Evolutionary conservation across 1,140 invertebrate genomes (phyloP).

Genomic region (Propsilocerus akamusi): DNA sequence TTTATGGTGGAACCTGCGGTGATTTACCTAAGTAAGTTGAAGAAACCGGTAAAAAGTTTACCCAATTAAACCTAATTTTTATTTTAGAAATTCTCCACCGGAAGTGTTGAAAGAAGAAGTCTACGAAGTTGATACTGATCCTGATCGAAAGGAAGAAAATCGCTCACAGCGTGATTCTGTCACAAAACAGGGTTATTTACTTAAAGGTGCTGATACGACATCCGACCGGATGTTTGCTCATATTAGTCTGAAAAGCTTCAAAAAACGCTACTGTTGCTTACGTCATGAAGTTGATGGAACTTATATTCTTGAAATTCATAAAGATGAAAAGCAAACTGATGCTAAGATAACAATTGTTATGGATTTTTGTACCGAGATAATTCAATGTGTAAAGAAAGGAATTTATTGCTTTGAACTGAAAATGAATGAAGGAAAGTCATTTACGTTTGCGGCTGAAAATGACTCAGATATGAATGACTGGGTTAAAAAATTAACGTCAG

Average conservation of each 20-base stretch:
- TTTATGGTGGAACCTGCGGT: constrained; percentile 64
- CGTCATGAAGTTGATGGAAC: constrained; percentile 77
- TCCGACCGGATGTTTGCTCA: constrained; percentile 70
- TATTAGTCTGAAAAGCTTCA: constrained; percentile 77
- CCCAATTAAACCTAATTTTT: constrained; percentile 8
- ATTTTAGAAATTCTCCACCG: constrained; percentile 12
- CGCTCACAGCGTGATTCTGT: constrained; percentile 44
- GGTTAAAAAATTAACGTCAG: constrained; percentile 50
- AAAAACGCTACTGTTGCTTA: constrained; percentile 68
- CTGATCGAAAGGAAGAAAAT: constrained; percentile 58
- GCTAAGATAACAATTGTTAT: constrained; percentile 82
- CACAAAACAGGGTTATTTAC: constrained; percentile 73
- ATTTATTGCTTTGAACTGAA: constrained; percentile 72
- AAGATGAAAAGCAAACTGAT: constrained; percentile 80
- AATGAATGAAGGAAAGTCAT: constrained; percentile 67
- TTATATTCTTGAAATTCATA: constrained; percentile 78
- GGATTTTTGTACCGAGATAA: constrained; percentile 78
- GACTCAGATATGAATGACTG: constrained; percentile 74
- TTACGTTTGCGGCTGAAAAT: constrained; percentile 68
- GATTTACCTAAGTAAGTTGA: constrained; percentile 58
- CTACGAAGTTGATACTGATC: constrained; percentile 73
- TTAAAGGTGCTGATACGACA: constrained; percentile 74
- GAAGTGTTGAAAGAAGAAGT: constrained; percentile 58
- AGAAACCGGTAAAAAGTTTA: constrained; percentile 6
- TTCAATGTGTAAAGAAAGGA: constrained; percentile 72